Evolutionary conservation across 2,888 invertebrate species (phyloP).

Genomic region (Tridacna crocea): DNA sequence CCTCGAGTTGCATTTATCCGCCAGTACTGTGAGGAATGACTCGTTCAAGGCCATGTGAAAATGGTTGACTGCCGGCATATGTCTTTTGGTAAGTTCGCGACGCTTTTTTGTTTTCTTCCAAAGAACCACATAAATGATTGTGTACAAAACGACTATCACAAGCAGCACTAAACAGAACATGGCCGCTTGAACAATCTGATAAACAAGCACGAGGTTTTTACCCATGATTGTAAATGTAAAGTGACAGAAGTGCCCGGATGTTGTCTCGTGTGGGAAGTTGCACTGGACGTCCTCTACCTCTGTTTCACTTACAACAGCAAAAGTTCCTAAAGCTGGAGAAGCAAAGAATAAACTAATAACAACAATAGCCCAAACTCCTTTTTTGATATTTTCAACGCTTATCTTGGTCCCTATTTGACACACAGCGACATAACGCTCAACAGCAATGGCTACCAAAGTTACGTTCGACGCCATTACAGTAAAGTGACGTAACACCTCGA

Average conservation of each 20-base stretch:
- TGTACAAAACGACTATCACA: conserved; percentile 69
- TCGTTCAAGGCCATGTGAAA: neutral
- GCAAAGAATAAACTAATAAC: conserved; percentile 62
- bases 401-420: conserved; percentile 67
- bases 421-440: conserved; percentile 74
- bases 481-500: conserved; percentile 73
- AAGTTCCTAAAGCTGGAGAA: conserved; percentile 67
- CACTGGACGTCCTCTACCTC: conserved; percentile 66
- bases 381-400: conserved; percentile 62
- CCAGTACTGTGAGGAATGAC: conserved; percentile 4
- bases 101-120: conserved; percentile 68
- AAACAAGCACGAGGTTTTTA: conserved; percentile 54
- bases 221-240: conserved; percentile 71
- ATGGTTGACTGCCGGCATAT: neutral
- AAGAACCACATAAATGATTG: conserved; percentile 68
- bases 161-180: conserved; percentile 62
- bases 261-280: conserved; percentile 60
- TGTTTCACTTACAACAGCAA: conserved; percentile 66
- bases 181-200: conserved; percentile 65
- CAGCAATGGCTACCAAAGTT: conserved; percentile 73
- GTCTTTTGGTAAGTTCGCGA: conserved; percentile 30
- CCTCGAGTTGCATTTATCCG: neutral
- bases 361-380: conserved; percentile 63
- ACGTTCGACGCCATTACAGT: conserved; percentile 66
- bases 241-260: conserved; percentile 67